phyloP scores from a whole-genome alignment of 2,888 invertebrate species.

The Harmothoe impar region DNA sequence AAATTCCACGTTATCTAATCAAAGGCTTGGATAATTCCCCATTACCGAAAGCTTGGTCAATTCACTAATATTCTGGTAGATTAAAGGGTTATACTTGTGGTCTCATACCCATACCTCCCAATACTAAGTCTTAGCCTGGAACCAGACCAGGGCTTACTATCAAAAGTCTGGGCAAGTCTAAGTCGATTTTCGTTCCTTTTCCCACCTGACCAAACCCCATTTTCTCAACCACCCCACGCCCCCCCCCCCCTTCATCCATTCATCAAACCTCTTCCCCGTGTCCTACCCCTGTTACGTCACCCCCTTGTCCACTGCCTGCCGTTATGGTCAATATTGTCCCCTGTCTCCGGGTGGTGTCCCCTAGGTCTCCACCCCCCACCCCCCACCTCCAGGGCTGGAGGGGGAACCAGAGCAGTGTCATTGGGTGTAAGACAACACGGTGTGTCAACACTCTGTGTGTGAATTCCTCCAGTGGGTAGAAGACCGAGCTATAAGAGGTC shows the following conservation, averaged over 20 bases:
- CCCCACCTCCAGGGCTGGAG: not conserved
- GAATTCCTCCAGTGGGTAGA: too few relatives aligned
- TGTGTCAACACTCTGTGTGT: not conserved
- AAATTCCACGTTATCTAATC: too few relatives aligned
- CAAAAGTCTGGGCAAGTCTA: not conserved
- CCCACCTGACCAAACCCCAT: slow-evolving; percentile 20
- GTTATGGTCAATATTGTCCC: slow-evolving; percentile 14
- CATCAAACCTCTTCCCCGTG: not conserved
- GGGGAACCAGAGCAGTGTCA: not conserved
- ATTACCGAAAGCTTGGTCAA: too few relatives aligned
- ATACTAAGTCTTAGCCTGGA: too few relatives aligned
- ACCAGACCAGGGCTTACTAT: too few relatives aligned
- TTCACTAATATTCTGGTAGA: not conserved
- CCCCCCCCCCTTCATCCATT: not conserved
- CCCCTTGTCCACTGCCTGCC: not conserved
- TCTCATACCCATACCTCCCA: too few relatives aligned
- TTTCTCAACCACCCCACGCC: not conserved
- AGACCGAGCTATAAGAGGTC: not conserved
- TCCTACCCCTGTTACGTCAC: too few relatives aligned
- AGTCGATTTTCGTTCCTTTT: not conserved
- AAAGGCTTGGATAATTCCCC: too few relatives aligned
- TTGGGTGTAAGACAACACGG: not conserved
- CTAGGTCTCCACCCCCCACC: too few relatives aligned
- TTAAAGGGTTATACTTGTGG: too few relatives aligned
- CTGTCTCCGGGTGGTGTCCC: not conserved